Base-by-base conservation (phyloP, 2,113 vertebrate species). In the Dasyornis broadbenti region DNA sequence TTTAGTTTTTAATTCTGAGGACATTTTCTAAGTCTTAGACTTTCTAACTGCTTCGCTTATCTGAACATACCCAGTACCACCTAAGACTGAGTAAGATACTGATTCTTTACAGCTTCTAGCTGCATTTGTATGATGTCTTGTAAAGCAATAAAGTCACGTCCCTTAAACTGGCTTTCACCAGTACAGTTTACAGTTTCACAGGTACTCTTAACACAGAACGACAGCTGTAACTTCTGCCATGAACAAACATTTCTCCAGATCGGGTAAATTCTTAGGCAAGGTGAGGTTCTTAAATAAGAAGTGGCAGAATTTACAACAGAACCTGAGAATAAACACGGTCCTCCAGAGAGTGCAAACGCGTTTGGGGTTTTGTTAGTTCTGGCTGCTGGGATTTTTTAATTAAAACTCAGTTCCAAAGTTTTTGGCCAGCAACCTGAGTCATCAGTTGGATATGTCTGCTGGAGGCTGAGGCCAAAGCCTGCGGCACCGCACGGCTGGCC, bases 401-500 rank as follows among this genome's bases (percentile, higher is more conserved):
- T 30, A 40, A 47, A 82, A 31, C 9, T 22, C 24, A 4, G 15
- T 21, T 78, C 26, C 10, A 3, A 7, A 15, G 19, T 8, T 31
- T 57, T 11, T 42, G 27, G 11, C 27, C 47, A 31, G 15, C 12
- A 28, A 7, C 47, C n/a, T 3, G 6, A 39, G 24, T 2, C n/a
- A 31, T 3, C 42, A 4, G 13, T 8, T 5, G 76, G 26, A 7
- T 5, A 12, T 3, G 2, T 0, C 31, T 6, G 65, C 54, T 13
- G 42, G 33, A 18, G 13, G 17, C 54, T 1, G 23, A 10, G 13
- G 10, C 24, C 33, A 6, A 6, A 0, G 4, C 40, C 39, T 6
- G 5, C 9, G 7, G 39, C 80, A 2, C 13, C 0, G 3, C 33
- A 5, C 31, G 19, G 40, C 71, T 0, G 50, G 11, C 63, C 23